Evolutionary conservation across 2,888 invertebrate species (phyloP), one percentile per base, ranked within the genome.

Genomic region (Sphaerophoria taeniata): DNA sequence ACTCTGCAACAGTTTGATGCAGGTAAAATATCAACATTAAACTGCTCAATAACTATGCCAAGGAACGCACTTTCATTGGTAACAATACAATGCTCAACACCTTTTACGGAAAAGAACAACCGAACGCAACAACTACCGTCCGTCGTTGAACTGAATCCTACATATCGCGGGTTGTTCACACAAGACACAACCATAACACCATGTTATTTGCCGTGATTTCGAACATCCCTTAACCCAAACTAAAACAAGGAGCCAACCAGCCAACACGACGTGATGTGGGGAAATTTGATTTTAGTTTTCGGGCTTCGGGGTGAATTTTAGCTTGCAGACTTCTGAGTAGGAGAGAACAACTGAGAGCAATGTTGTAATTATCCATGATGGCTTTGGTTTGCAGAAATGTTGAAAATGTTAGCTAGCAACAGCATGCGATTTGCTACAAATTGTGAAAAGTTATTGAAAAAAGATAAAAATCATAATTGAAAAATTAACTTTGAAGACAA

Each of bases 91-190:
- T n/a, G 63, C 56, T 70, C 73, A 63, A 81, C 63, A 73, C 63
- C 53, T 73, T 43, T 51, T 47, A 70, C 33, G 45, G 58, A 39
- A 45, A 6, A 47, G 39, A 51, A 81, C 76, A 56, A 85, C 85
- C 85, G 81, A 85, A 81, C 81, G 85, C 85, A 85, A 85, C 85
- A 85, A 63, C 76, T 76, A 77, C n/a, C n/a, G n/a, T n/a, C 81
- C 81, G 70, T 56, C 81, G 85, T 76, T 77, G 76, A 85, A 85
- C 85, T 85, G 76, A 85, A 77, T 76, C 81, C 72, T 47, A n/a
- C n/a, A 45, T 67, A 70, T 76, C 63, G 61, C 53, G 72, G 65
- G 56, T 73, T 56, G 72, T 85, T 76, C 51, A n/a, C n/a, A n/a
- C n/a, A n/a, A n/a, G n/a, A 43, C 80, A 75, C 69, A 72, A 63